Base-by-base conservation (phyloP, 1,140 invertebrate species). In the Hyphantria cunea region DNA sequence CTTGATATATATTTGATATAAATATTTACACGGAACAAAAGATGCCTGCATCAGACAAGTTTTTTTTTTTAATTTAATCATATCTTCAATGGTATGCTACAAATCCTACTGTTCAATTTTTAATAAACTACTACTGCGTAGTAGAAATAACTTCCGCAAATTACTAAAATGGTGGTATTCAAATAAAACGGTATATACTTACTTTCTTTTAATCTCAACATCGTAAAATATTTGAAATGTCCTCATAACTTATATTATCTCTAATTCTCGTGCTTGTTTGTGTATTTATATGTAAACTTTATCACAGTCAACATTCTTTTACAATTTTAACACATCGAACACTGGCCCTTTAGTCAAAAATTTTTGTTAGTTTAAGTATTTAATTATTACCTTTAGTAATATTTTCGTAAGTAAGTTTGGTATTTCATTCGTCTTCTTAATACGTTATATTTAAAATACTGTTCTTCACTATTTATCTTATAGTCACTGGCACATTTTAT, bases 351-450 rank as follows among this genome's bases (percentile, higher is more conserved):
- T 86, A 85, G 84, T 86, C 84, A 89, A 81, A 75, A 66, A 73
- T 74, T 82, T 86, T 84, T 71, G 72, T 86, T 89, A 87, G 83
- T 68, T 75, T 89, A 89, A 89, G 83, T 89, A 87, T 86, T 89
- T 88, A 84, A 84, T 82, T 72, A 84, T 82, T 72, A 74, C 17
- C 17, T 25, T 3, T 87, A 84, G 76, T 79, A 63, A 67, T 72
- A 71, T 73, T 73, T 75, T 75, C 72, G 62, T 78, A 73, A 77
- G 75, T 85, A 87, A 85, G 76, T 75, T 80, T 50, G 55, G 60
- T 62, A 65, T 66, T 65, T 48, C 56, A 60, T 60, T 50, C 66
- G 73, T 72, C 67, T 76, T 64, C 45, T 66, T 55, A 51, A 51
- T 49, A 60, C 42, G 10, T 62, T 41, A 47, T 53, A 59, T 47